Percentiles rank a stretch among this genome's conserved stretches.
These are phyloP conservation scores for Selenia dentaria DNA, from an alignment of 2,888 invertebrate species.

Conservation along the genomic window DNA sequence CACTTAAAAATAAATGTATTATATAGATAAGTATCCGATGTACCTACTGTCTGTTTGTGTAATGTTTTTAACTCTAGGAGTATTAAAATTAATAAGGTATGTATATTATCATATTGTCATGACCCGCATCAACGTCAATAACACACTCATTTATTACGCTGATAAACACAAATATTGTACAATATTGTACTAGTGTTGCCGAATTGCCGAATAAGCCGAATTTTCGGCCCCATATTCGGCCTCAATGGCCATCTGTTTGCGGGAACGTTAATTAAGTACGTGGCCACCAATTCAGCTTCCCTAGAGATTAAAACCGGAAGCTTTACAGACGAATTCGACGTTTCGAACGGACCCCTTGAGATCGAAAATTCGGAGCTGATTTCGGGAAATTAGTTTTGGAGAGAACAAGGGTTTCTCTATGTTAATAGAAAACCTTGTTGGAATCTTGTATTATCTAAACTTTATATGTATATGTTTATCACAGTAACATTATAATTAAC, in stretches of 20 bases:
- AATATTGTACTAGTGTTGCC: not conserved
- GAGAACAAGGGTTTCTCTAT: not conserved
- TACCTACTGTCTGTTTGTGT: no score
- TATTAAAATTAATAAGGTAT: no score
- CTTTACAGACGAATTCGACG: slow-evolving; percentile 28
- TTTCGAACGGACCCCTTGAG: slow-evolving; percentile 16
- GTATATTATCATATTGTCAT: no score
- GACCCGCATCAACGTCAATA: no score
- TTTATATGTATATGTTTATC: no score
- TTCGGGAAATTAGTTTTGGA: not conserved
- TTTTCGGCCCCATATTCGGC: slow-evolving; percentile 22
- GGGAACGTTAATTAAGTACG: slow-evolving; percentile 48
- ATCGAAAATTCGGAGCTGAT: slow-evolving; percentile 3
- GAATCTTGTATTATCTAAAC: no score
- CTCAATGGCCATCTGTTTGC: slow-evolving; percentile 28
- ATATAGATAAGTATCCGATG: no score
- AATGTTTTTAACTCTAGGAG: no score
- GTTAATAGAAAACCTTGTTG: not conserved
- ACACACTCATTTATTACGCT: not conserved
- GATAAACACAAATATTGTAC: slow-evolving; percentile 6
- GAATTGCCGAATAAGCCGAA: slow-evolving; percentile 7
- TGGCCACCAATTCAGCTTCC: slow-evolving; percentile 38
- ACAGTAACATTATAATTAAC: no score
- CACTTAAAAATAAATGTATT: no score
- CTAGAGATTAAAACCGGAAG: slow-evolving; percentile 30